A percentile compares a stretch with the other conserved stretches of the same genome.
These are phyloP conservation scores for Montipora capitata DNA, from an alignment of 92 coral and sea anemone genomes.

Conservation along the genomic window DNA sequence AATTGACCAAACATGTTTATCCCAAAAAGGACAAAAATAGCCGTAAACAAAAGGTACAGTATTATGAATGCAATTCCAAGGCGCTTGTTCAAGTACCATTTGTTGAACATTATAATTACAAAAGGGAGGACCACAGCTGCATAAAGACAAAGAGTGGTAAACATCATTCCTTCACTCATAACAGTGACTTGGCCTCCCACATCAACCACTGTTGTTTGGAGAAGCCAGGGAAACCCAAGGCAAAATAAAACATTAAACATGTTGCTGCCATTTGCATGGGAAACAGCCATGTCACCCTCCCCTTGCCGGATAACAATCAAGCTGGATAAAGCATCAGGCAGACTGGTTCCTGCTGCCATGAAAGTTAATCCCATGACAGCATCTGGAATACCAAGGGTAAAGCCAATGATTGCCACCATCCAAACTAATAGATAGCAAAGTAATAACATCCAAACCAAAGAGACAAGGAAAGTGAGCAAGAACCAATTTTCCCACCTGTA, in stretches of 20 bases:
- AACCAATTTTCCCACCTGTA: constrained; percentile 80
- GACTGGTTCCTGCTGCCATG: constrained; percentile 92
- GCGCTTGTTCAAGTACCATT: constrained; percentile 77
- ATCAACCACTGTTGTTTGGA: constrained; percentile 79
- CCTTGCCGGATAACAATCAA: constrained; percentile 88
- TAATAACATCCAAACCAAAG: constrained; percentile 84
- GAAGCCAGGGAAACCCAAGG: constrained; percentile 88
- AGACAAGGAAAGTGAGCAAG: constrained; percentile 73
- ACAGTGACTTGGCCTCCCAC: constrained; percentile 64
- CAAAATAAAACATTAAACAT: constrained; percentile 87
- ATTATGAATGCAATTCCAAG: constrained; percentile 70
- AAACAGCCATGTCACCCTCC: constrained; percentile 92
- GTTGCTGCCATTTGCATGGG: constrained; percentile 87
- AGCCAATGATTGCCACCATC: constrained; percentile 91
- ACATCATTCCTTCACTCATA: constrained; percentile 78
- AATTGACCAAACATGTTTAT: not conserved
- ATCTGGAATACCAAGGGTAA: constrained; percentile 86
- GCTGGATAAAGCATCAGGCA: constrained; percentile 91
- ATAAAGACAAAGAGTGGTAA: constrained; percentile 76
- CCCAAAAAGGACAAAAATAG: constrained; percentile 82
- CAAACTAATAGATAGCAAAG: constrained; percentile 87
- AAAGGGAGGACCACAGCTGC: constrained; percentile 78
- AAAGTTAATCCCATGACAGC: constrained; percentile 90
- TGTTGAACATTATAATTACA: constrained; percentile 65
- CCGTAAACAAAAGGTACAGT: constrained; percentile 73